A percentile compares a stretch with the other conserved stretches of the same genome.
Conservation (phyloP, 2,888 invertebrate genomes). For the Drepanosiphum platanoidis region DNA sequence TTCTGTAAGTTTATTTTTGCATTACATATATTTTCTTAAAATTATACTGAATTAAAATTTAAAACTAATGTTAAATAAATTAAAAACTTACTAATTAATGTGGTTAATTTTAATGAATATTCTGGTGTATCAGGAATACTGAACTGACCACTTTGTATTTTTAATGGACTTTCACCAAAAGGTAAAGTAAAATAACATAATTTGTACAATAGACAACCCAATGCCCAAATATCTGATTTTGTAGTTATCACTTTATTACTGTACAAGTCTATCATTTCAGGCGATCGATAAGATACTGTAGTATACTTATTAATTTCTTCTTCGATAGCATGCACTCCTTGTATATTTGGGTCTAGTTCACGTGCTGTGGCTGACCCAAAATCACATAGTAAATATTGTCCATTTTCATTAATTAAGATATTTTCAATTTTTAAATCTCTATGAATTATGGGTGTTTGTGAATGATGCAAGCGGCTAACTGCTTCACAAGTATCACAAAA, state of each 20-base stretch:
- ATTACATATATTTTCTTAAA: background rate
- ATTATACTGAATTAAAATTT: background rate
- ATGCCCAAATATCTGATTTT: slow-evolving; percentile 90
- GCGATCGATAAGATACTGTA: slow-evolving; percentile 87
- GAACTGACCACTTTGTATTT: slow-evolving; percentile 89
- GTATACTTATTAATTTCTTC: slow-evolving; percentile 90
- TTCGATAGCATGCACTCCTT: slow-evolving; percentile 78
- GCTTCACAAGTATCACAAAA: slow-evolving; percentile 93
- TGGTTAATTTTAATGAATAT: slow-evolving; percentile 77
- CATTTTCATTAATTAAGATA: slow-evolving; percentile 81
- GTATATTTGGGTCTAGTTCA: slow-evolving; percentile 75
- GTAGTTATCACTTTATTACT: slow-evolving; percentile 83
- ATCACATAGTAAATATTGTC: slow-evolving; percentile 88
- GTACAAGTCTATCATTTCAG: slow-evolving; percentile 94
- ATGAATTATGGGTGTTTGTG: slow-evolving; percentile 92
- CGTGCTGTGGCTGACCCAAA: slow-evolving; percentile 93
- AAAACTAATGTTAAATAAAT: slow-evolving; percentile 61
- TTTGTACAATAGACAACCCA: slow-evolving; percentile 89
- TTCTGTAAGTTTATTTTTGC: slow-evolving; percentile 68
- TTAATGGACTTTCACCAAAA: slow-evolving; percentile 91
- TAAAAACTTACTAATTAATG: slow-evolving; percentile 75
- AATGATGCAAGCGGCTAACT: slow-evolving; percentile 88
- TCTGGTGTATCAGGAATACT: slow-evolving; percentile 83
- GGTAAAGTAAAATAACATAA: slow-evolving; percentile 89
- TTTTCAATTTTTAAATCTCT: slow-evolving; percentile 93